Base-by-base conservation (phyloP, 2,888 invertebrate genomes). In the Troides aeacus region DNA sequence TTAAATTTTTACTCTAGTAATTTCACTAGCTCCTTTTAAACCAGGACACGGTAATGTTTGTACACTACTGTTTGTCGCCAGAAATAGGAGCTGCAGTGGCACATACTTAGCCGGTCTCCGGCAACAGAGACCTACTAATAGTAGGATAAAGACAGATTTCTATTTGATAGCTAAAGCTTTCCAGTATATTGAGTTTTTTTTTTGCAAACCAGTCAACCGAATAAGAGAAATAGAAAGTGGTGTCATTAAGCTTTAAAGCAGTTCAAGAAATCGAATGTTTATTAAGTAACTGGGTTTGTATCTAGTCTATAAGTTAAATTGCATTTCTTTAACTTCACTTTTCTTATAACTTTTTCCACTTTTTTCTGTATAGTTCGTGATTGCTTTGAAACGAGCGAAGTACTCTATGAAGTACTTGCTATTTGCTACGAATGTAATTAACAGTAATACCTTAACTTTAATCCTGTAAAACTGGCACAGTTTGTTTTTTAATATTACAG, bases 221-320 rank as follows among this genome's bases (percentile, higher is more conserved):
- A 60, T 30, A 53, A 61, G 53, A 30, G 39, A 56, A 30, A 60
- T 10, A 61, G 66, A 66, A 66, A 66, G 66, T 66, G 61, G 66
- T 66, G 53, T 36, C 23, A 36, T 30, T 56, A 18, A 42, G 67
- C 24, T 62, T 30, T 18, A 56, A 62, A 56, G 8, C 42, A 8
- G 53, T 21, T 62, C 62, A 62, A 53, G 50, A 50, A 50, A 50
- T 50, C 50, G 17, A 50, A 50, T 50, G 50, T 12, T 18, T 17
- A 18, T 50, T 50, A 50, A 30, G 15, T 15, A 17, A 15, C 5
- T 17, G 50, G 17, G 18, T 50, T 15, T 15, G 50, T 50, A 50
- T 15, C 60, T 50, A 61, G 18, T 17, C 50, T 61, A 8, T 61
- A 53, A 56, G 60, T 56, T 56, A 60, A 36, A 61, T 61, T 61